These are phyloP conservation scores for Cetonia aurata DNA, from an alignment of 2,888 invertebrate genomes.

Conservation along the genomic window DNA sequence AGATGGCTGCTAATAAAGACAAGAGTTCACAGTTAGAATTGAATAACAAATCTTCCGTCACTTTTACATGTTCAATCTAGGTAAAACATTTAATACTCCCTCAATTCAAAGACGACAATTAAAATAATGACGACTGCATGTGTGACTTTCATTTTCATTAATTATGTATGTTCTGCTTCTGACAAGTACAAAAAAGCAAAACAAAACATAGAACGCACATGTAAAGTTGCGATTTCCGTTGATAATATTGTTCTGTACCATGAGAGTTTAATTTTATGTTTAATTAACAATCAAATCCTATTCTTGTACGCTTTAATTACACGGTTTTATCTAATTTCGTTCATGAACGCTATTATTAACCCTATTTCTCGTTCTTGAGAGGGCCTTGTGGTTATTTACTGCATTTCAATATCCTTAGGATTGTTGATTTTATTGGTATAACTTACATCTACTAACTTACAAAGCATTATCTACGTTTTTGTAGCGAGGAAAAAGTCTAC, in stretches of 20 bases:
- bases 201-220: slow-evolving; percentile 27
- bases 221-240: slow-evolving; percentile 47
- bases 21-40: background rate
- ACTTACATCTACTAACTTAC: too few relatives aligned
- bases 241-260: slow-evolving; percentile 46
- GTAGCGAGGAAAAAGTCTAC: too few relatives aligned
- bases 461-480: too few relatives aligned
- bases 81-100: slow-evolving; percentile 14
- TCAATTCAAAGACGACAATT: slow-evolving; percentile 29
- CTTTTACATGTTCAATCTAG: slow-evolving; percentile 8
- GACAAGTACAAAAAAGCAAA: slow-evolving; percentile 23
- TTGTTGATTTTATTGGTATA: background rate
- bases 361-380: background rate
- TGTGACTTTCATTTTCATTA: slow-evolving; percentile 39
- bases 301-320: slow-evolving; percentile 48
- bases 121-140: slow-evolving; percentile 34
- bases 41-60: background rate
- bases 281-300: slow-evolving; percentile 44
- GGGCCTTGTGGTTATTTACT: slow-evolving; percentile 14
- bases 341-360: slow-evolving; percentile 26
- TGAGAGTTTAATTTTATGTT: slow-evolving; percentile 46
- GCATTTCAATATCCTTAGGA: slow-evolving; percentile 8
- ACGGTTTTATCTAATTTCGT: slow-evolving; percentile 37
- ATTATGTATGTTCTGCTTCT: slow-evolving; percentile 29
- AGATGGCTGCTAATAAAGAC: background rate